These are phyloP conservation scores for Octonoba sinensis DNA, from an alignment of 2,888 invertebrate species.

Conservation along the genomic window DNA sequence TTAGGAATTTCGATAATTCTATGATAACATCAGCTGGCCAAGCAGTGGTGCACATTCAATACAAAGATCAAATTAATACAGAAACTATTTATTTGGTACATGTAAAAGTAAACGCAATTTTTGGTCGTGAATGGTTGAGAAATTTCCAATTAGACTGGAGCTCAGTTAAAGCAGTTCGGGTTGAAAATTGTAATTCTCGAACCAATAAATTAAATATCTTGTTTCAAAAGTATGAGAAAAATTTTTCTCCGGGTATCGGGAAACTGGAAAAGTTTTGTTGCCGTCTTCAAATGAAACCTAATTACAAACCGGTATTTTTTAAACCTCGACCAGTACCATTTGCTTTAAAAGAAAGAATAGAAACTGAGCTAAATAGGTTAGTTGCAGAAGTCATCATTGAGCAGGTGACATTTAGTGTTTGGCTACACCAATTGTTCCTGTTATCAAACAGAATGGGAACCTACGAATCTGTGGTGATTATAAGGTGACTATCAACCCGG, in stretches of 20 bases:
- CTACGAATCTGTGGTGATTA: constrained; percentile 67
- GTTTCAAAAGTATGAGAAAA: constrained; percentile 42
- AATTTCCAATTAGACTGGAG: constrained; percentile 47
- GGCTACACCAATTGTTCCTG: constrained; percentile 41
- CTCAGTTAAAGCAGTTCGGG: constrained; percentile 42
- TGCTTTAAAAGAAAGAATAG: constrained; percentile 44
- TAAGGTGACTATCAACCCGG: constrained; percentile 67
- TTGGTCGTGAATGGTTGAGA: constrained; percentile 49
- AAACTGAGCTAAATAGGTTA: constrained; percentile 34
- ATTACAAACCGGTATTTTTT: constrained; percentile 43
- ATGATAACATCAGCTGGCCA: constrained; percentile 50
- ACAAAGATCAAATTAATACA: constrained; percentile 43
- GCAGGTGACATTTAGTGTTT: constrained; percentile 33
- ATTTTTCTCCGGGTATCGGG: constrained; percentile 39
- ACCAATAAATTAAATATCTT: constrained; percentile 48
- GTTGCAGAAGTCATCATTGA: constrained; percentile 38
- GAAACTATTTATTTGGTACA: constrained; percentile 42
- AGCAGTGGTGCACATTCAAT: constrained; percentile 46
- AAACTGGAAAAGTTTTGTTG: constrained; percentile 41
- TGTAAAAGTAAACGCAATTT: constrained; percentile 45
- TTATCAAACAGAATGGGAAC: constrained; percentile 57
- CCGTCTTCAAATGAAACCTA: constrained; percentile 42
- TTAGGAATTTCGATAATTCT: constrained; percentile 47
- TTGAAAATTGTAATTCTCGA: constrained; percentile 43
- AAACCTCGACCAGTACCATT: constrained; percentile 45